Conservation (phyloP, 2,888 invertebrate genomes). For the Melinopterus prodromus region DNA sequence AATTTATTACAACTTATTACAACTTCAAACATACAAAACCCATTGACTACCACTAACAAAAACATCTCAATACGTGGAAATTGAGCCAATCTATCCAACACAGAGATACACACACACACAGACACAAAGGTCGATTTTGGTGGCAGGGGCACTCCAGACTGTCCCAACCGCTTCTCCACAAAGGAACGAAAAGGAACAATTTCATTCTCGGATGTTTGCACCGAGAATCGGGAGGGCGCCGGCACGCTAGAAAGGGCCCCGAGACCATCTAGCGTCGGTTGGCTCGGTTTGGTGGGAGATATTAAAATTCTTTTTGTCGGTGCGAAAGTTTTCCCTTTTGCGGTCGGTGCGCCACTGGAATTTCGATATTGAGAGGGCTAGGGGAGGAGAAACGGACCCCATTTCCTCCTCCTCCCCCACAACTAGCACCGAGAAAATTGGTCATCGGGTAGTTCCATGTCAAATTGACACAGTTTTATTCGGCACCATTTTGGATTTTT, state of each 20-base stretch:
- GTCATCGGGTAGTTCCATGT: too few relatives aligned
- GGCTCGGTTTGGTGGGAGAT: constrained; percentile 9
- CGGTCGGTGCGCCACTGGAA: constrained; percentile 25
- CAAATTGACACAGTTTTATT: too few relatives aligned
- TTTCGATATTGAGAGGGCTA: constrained; percentile 23
- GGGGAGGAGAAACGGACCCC: neutral
- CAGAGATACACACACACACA: neutral
- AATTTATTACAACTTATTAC: too few relatives aligned
- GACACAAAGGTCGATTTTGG: neutral
- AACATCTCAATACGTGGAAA: too few relatives aligned
- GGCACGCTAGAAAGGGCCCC: constrained; percentile 7
- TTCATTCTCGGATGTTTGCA: constrained; percentile 27
- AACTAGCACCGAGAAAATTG: too few relatives aligned
- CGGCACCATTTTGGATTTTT: too few relatives aligned
- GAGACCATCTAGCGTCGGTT: constrained; percentile 8
- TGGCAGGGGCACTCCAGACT: neutral
- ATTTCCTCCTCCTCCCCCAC: too few relatives aligned
- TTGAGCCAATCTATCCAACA: neutral
- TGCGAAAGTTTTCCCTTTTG: constrained; percentile 27
- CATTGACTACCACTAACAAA: too few relatives aligned
- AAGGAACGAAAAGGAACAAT: constrained; percentile 24
- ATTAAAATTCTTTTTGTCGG: constrained; percentile 26
- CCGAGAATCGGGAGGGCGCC: neutral
- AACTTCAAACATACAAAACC: too few relatives aligned
- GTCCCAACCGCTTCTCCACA: neutral